Base-by-base conservation (phyloP, 1,140 invertebrate genomes). In the Choristoneura fumiferana region DNA sequence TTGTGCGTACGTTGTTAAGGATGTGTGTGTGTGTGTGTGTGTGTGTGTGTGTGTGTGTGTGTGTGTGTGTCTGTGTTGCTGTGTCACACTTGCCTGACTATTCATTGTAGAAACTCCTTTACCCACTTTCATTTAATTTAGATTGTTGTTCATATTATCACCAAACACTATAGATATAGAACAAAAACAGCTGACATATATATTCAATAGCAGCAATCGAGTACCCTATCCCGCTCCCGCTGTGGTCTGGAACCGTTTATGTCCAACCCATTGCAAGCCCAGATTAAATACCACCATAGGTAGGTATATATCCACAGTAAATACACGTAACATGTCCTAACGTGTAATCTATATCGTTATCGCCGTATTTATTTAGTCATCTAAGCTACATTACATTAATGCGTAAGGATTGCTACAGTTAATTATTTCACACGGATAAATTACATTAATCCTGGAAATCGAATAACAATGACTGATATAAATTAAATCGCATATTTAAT, bases 361-460 rank as follows among this genome's bases (percentile, higher is more conserved):
- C 4, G 18, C 12, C 3, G 4, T 49, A n/a, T 49, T 29, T 49
- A 29, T 49, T 49, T 49, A 49, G 43, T 12, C 17, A n/a, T 10
- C 22, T 49, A 12, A 13, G n/a, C 43, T 22, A 14, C 5, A 33
- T 37, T 37, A 45, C 17, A 18, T 9, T 4, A 18, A 43, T 18
- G 17, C 17, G 43, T 6, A 13, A 49, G 1, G 43, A 49, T 49
- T 1, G n/a, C n/a, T 4, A 12, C n/a, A 45, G 12, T 49, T 49
- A 49, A 49, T 49, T 49, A 33, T 49, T n/a, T 49, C 12, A 6
- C 43, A 12, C 8, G n/a, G 5, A 33, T 12, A 13, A 49, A 49
- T 49, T 49, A 49, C 22, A 49, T 22, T 49, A 49, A 49, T 33
- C 43, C 22, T 49, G 22, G 17, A 49, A 49, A 22, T 49, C 43